These are phyloP conservation scores for Ellobium chinense DNA, from an alignment of 2,888 invertebrate genomes.

Conservation along the genomic window DNA sequence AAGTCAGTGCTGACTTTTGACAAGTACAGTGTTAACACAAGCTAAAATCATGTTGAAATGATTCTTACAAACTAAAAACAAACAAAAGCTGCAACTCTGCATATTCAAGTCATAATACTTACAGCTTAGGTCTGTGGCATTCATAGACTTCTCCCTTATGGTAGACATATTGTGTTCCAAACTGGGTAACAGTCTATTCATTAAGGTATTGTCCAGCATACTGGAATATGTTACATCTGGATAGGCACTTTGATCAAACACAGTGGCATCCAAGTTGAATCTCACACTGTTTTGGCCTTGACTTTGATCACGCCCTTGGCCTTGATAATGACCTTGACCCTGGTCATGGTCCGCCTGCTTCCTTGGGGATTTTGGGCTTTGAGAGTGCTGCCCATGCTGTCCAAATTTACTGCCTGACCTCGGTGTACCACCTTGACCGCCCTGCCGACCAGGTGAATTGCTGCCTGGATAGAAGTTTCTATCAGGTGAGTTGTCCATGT, in stretches of 20 bases:
- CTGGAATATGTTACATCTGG: conserved; percentile 47
- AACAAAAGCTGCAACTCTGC: background rate
- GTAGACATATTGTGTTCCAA: conserved; percentile 24
- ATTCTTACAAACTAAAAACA: too few relatives aligned
- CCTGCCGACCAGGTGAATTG: background rate
- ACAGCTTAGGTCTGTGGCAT: conserved; percentile 14
- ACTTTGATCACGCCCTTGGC: background rate
- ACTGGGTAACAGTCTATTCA: conserved; percentile 11
- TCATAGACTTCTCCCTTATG: background rate
- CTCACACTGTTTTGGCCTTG: background rate
- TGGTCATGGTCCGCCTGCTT: background rate
- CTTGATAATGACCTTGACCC: background rate
- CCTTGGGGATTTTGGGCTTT: background rate
- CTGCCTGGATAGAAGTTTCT: background rate
- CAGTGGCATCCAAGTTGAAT: background rate
- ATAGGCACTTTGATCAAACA: conserved; percentile 18
- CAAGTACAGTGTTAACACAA: too few relatives aligned
- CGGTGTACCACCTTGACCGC: background rate
- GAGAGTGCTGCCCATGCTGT: too few relatives aligned
- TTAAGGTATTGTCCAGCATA: conserved; percentile 46
- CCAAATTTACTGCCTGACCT: too few relatives aligned
- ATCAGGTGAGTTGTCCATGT: background rate
- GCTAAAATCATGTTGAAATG: too few relatives aligned
- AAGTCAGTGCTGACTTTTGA: too few relatives aligned
- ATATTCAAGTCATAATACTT: background rate